A percentile compares a stretch with the other conserved stretches of the same genome.
phyloP scores from a whole-genome alignment of 2,113 vertebrate genomes.

The Bombycilla garrulus region DNA sequence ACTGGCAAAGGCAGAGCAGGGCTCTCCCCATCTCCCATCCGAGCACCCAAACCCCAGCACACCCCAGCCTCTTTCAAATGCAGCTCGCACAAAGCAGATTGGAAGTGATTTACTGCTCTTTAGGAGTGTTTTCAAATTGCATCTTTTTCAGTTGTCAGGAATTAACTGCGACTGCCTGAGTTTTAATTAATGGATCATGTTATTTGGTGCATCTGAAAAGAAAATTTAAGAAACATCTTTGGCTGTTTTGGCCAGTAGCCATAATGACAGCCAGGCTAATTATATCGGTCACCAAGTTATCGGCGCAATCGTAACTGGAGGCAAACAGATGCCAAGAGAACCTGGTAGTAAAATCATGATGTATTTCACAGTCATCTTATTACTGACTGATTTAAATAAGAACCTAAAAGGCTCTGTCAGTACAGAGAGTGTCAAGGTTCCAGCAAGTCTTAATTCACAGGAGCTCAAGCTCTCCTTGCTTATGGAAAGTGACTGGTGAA shows the following conservation, averaged over 20 bases:
- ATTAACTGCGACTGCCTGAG: neutral
- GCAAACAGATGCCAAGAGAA: conserved; percentile 39
- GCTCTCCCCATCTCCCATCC: neutral
- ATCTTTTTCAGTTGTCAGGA: conserved; percentile 12
- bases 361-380: conserved; percentile 48
- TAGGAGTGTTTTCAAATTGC: neutral
- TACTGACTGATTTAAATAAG: conserved; percentile 44
- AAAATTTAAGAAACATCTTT: neutral
- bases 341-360: conserved; percentile 58
- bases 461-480: neutral
- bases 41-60: neutral
- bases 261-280: conserved; percentile 50
- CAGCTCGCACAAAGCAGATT: neutral
- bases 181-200: conserved; percentile 10
- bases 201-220: neutral
- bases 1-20: neutral
- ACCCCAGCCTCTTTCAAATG: neutral
- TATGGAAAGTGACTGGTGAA: neutral
- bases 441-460: conserved; percentile 1
- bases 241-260: conserved; percentile 40
- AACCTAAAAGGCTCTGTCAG: conserved; percentile 1
- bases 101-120: neutral
- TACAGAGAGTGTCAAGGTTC: neutral
- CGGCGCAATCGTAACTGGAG: conserved; percentile 34
- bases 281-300: conserved; percentile 33